phyloP scores from a whole-genome alignment of 30 jellyfish, hydroid and myxozoan genomes.

The Pseudorhiza aurosa region DNA sequence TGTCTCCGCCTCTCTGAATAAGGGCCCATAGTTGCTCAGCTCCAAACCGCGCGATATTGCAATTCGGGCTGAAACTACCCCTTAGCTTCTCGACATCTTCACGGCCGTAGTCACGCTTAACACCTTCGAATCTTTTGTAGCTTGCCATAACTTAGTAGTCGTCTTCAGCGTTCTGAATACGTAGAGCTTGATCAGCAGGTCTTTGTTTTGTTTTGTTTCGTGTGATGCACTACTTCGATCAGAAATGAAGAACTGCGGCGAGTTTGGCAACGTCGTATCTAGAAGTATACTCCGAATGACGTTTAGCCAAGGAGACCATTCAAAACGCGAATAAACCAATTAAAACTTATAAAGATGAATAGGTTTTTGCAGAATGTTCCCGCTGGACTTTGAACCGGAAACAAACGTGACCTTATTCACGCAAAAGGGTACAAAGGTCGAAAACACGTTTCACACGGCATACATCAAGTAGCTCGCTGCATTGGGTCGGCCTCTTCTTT shows the following conservation, averaged over 20 bases:
- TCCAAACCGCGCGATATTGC: slow-evolving; percentile 86
- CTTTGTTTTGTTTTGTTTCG: neutral
- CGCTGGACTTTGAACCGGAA: slow-evolving; percentile 64
- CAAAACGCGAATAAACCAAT: neutral
- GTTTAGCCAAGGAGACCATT: neutral
- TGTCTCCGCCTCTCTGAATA: slow-evolving; percentile 80
- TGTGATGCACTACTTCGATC: no score
- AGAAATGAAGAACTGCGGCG: no score
- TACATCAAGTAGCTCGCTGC: neutral
- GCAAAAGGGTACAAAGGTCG: slow-evolving; percentile 47
- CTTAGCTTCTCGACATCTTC: slow-evolving; percentile 79
- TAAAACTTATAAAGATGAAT: neutral
- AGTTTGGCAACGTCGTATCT: no score
- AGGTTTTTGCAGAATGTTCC: neutral
- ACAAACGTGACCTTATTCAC: slow-evolving; percentile 7
- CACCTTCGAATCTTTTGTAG: slow-evolving; percentile 29
- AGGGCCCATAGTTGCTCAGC: slow-evolving; percentile 81
- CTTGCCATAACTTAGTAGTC: slow-evolving; percentile 2
- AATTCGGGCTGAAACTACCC: slow-evolving; percentile 79
- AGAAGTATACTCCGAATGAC: neutral
- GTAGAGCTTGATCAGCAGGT: no score
- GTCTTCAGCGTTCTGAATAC: neutral
- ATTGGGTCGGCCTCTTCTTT: no score
- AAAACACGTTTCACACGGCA: slow-evolving; percentile 12
- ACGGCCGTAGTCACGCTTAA: slow-evolving; percentile 76